Percentiles rank a stretch among this genome's conserved stretches.
These are phyloP conservation scores for Eulemur mongoz DNA, from an alignment of 2,797 vertebrate genomes.

Conservation along the genomic window DNA sequence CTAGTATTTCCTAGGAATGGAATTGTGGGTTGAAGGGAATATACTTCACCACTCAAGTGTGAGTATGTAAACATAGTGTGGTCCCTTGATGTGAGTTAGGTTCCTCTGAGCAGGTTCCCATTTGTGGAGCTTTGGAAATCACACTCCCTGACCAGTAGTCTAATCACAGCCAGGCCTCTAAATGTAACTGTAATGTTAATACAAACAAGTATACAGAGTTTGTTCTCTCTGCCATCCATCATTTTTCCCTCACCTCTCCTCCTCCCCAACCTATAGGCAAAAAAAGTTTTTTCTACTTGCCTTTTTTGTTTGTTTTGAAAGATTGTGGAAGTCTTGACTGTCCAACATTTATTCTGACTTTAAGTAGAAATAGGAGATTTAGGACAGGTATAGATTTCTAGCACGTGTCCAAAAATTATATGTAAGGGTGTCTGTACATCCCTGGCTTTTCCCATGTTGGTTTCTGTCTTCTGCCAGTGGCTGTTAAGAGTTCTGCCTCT, in stretches of 20 bases:
- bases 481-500: background rate
- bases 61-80: background rate
- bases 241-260: too few relatives aligned
- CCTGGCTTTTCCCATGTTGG: background rate
- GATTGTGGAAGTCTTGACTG: background rate
- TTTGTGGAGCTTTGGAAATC: background rate
- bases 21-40: background rate
- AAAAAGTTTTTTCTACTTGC: background rate
- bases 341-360: background rate
- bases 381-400: background rate
- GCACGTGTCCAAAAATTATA: background rate
- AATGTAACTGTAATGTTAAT: background rate
- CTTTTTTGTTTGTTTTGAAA: background rate
- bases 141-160: background rate
- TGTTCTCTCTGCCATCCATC: background rate
- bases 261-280: background rate
- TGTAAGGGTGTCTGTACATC: background rate
- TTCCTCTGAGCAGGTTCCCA: background rate
- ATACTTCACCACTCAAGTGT: background rate
- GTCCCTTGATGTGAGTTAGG: background rate
- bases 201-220: background rate
- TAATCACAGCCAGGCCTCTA: background rate
- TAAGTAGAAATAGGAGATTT: background rate
- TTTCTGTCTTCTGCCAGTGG: background rate
- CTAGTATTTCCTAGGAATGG: background rate